Evolutionary conservation across 2,113 vertebrate species (phyloP).

Genomic region (Eptesicus fuscus): DNA sequence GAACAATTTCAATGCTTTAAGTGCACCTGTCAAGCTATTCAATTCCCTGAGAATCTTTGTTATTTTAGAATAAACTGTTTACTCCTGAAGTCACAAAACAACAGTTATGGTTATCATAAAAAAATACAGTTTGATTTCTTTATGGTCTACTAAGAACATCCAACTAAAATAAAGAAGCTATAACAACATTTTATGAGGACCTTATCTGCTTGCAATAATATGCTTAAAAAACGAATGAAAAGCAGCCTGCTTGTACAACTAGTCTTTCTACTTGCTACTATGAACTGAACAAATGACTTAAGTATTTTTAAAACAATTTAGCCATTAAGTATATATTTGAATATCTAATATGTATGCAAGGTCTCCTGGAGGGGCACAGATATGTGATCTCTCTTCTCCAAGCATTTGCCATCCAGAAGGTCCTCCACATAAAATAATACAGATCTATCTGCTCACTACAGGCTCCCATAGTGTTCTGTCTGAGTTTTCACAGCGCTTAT

Average conservation of each 20-base stretch:
- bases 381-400: not conserved
- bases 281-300: not conserved
- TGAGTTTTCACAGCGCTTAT: not conserved
- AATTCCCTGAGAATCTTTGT: not conserved
- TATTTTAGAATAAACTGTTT: not conserved
- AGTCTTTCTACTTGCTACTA: not conserved
- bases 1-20: not conserved
- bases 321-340: not conserved
- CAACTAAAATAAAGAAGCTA: not conserved
- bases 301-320: not conserved
- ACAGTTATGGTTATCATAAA: not conserved
- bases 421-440: not conserved
- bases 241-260: not conserved
- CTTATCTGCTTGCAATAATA: not conserved
- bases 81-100: not conserved
- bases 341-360: not conserved
- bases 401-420: not conserved
- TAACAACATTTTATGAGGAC: not conserved
- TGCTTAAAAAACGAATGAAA: constrained; percentile 26
- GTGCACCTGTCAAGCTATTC: not conserved
- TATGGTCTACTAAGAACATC: not conserved
- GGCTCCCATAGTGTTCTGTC: not conserved
- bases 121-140: not conserved
- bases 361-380: not conserved
- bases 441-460: not conserved